Evolutionary conservation across 2,797 vertebrate species (phyloP).

Genomic region (Hoplostethus mediterraneus): DNA sequence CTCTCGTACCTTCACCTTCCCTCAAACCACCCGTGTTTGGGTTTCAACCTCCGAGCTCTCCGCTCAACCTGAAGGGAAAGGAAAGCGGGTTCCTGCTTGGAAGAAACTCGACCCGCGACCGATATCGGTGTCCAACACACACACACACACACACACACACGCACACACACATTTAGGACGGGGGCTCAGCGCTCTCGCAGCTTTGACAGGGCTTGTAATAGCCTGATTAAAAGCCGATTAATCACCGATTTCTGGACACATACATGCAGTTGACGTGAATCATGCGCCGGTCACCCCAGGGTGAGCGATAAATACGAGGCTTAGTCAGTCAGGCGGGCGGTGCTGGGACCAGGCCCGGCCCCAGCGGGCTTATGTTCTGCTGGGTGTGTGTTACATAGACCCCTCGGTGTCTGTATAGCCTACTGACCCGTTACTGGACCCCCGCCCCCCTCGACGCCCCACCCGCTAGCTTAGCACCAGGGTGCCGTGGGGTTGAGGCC

Average conservation of each 20-base stretch:
- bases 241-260: slow-evolving; percentile 59
- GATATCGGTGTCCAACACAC: slow-evolving; percentile 30
- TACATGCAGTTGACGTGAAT: slow-evolving; percentile 51
- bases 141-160: neutral
- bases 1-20: slow-evolving; percentile 64
- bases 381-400: slow-evolving; percentile 79
- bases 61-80: slow-evolving; percentile 24
- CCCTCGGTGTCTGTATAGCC: slow-evolving; percentile 70
- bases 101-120: slow-evolving; percentile 60
- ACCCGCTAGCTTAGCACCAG: slow-evolving; percentile 44
- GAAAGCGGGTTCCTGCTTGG: slow-evolving; percentile 22
- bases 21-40: slow-evolving; percentile 64
- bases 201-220: slow-evolving; percentile 59
- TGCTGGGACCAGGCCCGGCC: slow-evolving; percentile 63
- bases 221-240: slow-evolving; percentile 66
- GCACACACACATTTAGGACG: slow-evolving; percentile 10
- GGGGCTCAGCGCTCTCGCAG: slow-evolving; percentile 8
- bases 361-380: slow-evolving; percentile 64
- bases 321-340: slow-evolving; percentile 59
- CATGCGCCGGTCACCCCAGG: slow-evolving; percentile 57
- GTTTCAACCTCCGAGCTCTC: slow-evolving; percentile 57
- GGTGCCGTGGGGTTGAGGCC: slow-evolving; percentile 17
- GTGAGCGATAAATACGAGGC: slow-evolving; percentile 71
- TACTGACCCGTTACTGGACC: slow-evolving; percentile 74
- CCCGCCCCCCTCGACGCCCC: slow-evolving; percentile 6